Conservation (phyloP, 1,140 invertebrate genomes). For the Eriocheir sinensis region DNA sequence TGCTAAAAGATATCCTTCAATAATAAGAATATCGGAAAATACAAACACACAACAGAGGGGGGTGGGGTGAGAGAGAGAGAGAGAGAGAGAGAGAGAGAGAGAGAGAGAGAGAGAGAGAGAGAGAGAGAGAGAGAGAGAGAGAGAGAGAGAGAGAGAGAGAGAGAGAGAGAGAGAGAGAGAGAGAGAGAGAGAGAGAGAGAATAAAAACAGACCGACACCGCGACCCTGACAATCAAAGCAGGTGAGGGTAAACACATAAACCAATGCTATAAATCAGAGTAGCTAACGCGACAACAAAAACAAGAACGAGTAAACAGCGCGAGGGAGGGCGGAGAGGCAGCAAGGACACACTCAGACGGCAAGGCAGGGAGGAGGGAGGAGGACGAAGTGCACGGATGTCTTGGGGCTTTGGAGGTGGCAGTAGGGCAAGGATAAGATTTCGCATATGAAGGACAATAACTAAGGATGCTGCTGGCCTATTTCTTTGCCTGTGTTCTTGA, state of each 20-base stretch:
- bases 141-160: slow-evolving; percentile 44
- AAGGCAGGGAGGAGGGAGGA: no score
- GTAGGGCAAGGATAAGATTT: no score
- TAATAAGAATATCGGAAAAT: no score
- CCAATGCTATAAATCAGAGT: slow-evolving; percentile 25
- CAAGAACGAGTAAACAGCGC: background rate
- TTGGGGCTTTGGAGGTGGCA: no score
- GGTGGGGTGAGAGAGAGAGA: background rate
- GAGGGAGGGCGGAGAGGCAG: background rate
- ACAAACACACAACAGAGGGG: background rate
- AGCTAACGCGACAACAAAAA: background rate
- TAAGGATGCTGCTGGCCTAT: no score
- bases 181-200: slow-evolving; percentile 39
- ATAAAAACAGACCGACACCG: background rate
- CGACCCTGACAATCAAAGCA: slow-evolving; percentile 9
- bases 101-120: background rate
- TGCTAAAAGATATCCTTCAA: no score
- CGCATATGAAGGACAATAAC: no score
- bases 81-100: background rate
- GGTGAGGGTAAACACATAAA: slow-evolving; percentile 25
- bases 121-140: background rate
- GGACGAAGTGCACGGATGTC: no score
- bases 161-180: background rate
- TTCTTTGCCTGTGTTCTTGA: no score
- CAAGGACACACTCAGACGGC: no score